A percentile compares a stretch with the other conserved stretches of the same genome.
Evolutionary conservation across 2,888 invertebrate genomes (phyloP).

Genomic region (Idaea dimidiata): DNA sequence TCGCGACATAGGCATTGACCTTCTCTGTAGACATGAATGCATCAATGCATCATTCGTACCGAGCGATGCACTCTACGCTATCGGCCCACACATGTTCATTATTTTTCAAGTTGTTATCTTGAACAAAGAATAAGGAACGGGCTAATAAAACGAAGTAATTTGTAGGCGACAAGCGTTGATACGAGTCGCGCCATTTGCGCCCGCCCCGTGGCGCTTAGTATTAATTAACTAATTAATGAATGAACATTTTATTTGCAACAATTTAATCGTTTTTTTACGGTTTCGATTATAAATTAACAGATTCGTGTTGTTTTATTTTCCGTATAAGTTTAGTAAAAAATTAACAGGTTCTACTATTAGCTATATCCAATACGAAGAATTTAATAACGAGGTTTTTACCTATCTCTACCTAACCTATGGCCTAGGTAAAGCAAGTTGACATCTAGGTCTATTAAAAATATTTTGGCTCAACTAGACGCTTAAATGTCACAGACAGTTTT

Average conservation of each 20-base stretch:
- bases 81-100: slow-evolving; percentile 68
- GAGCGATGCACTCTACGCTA: slow-evolving; percentile 68
- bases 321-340: neutral
- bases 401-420: too few relatives aligned
- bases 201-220: slow-evolving; percentile 25
- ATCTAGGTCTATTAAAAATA: too few relatives aligned
- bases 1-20: slow-evolving; percentile 64
- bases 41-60: slow-evolving; percentile 68
- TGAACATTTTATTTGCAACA: slow-evolving; percentile 18
- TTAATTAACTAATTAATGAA: slow-evolving; percentile 25
- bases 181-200: slow-evolving; percentile 14
- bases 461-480: too few relatives aligned
- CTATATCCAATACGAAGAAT: too few relatives aligned
- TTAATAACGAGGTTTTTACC: too few relatives aligned
- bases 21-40: slow-evolving; percentile 55
- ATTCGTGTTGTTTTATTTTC: neutral
- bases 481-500: too few relatives aligned
- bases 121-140: slow-evolving; percentile 51
- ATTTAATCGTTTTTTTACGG: slow-evolving; percentile 27
- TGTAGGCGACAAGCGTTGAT: slow-evolving; percentile 28
- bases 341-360: too few relatives aligned
- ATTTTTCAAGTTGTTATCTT: slow-evolving; percentile 57
- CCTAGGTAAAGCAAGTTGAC: too few relatives aligned
- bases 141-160: slow-evolving; percentile 34
- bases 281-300: neutral